phyloP scores from a whole-genome alignment of 2,797 vertebrate species.

The Xerus rutilus region DNA sequence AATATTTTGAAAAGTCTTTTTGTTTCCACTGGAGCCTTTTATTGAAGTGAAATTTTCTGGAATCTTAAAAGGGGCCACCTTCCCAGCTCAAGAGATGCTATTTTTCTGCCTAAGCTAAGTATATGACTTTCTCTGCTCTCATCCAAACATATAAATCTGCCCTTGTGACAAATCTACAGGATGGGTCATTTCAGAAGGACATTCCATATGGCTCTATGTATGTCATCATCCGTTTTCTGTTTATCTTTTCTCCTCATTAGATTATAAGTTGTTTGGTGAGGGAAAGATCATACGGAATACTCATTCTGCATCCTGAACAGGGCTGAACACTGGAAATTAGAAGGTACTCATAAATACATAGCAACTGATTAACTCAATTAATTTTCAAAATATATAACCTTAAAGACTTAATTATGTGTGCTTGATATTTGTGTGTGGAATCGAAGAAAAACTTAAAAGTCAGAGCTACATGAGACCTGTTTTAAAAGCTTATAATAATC shows the following conservation, averaged over 20 bases:
- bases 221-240: background rate
- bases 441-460: background rate
- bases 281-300: background rate
- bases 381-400: background rate
- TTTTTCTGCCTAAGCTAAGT: background rate
- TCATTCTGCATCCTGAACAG: background rate
- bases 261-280: background rate
- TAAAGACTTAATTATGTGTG: background rate
- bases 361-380: background rate
- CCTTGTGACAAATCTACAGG: background rate
- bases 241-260: background rate
- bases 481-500: background rate
- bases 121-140: background rate
- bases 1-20: background rate
- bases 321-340: background rate
- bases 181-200: background rate
- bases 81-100: background rate
- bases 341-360: background rate
- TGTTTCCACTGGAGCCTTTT: background rate
- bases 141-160: background rate
- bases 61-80: slow-evolving; percentile 11
- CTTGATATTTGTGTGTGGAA: background rate
- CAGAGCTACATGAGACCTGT: background rate
- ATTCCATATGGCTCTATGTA: background rate
- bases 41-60: background rate